Evolutionary conservation across 2,888 invertebrate species (phyloP).

Genomic region (Cerastis rubricosa): DNA sequence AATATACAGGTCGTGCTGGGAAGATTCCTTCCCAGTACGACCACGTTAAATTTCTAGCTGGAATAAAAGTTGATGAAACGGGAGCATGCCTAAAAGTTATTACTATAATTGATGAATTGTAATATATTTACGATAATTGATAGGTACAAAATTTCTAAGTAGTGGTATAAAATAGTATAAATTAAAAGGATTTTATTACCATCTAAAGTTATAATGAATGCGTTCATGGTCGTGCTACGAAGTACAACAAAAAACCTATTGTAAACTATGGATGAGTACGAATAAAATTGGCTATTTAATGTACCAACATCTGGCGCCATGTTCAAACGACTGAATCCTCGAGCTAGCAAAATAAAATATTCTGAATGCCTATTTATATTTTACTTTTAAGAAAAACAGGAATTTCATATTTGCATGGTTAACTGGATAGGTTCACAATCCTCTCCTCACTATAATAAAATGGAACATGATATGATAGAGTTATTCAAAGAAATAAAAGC

Average conservation of each 20-base stretch:
- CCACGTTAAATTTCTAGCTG: too few species aligned
- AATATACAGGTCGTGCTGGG: too few species aligned
- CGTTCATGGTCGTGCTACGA: too few species aligned
- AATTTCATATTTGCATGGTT: neutral
- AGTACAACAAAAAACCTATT: neutral
- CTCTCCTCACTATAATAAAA: neutral
- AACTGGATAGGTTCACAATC: neutral
- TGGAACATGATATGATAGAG: neutral
- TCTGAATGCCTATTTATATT: neutral
- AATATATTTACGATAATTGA: too few species aligned
- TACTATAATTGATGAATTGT: too few species aligned
- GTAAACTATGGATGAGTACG: neutral
- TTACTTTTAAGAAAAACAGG: neutral
- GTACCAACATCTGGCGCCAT: neutral
- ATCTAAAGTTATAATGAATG: too few species aligned
- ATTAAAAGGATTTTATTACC: too few species aligned
- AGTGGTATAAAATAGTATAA: too few species aligned
- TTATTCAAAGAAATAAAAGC: constrained; percentile 11
- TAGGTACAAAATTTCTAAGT: too few species aligned
- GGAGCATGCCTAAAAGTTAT: too few species aligned
- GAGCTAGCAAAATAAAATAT: constrained; percentile 14
- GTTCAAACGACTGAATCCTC: neutral
- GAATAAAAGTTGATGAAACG: too few species aligned
- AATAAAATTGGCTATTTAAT: neutral
- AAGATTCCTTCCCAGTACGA: too few species aligned